Percentiles rank a stretch among this genome's conserved stretches.
phyloP scores from a whole-genome alignment of 2,113 vertebrate genomes.

The Scophthalmus maximus region DNA sequence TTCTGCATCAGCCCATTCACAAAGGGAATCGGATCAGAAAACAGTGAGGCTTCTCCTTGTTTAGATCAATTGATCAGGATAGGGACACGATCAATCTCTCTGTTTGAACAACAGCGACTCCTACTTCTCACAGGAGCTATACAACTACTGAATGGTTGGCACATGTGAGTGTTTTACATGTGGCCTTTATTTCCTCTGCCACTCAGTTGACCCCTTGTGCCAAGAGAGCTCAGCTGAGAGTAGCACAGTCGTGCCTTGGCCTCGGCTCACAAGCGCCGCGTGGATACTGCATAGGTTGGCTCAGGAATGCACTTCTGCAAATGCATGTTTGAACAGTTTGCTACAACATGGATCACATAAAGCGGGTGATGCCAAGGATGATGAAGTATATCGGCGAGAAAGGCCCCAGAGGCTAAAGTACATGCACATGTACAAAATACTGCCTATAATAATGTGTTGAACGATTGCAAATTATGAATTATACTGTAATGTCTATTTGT shows the following conservation, averaged over 20 bases:
- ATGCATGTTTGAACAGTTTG: not conserved
- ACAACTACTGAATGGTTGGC: not conserved
- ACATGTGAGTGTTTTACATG: not conserved
- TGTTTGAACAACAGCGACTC: not conserved
- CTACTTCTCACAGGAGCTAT: not conserved
- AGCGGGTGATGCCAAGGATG: not conserved
- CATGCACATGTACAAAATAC: no score
- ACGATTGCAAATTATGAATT: no score
- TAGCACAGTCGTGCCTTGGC: not conserved
- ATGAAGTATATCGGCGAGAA: no score
- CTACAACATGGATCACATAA: not conserved
- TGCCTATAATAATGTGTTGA: not conserved
- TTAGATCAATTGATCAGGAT: not conserved
- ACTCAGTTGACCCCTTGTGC: not conserved
- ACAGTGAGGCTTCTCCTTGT: not conserved
- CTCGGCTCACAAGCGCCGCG: not conserved
- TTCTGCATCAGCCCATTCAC: not conserved
- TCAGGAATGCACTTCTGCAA: conserved; percentile 17
- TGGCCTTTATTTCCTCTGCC: not conserved
- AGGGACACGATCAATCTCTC: not conserved
- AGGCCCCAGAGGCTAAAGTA: no score
- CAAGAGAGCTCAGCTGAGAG: not conserved
- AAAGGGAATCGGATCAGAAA: not conserved
- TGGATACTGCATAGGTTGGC: conserved; percentile 13
- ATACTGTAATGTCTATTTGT: no score